A percentile compares a stretch with the other conserved stretches of the same genome.
Evolutionary conservation across 2,888 invertebrate genomes (phyloP).

Genomic region (Folsomia candida): DNA sequence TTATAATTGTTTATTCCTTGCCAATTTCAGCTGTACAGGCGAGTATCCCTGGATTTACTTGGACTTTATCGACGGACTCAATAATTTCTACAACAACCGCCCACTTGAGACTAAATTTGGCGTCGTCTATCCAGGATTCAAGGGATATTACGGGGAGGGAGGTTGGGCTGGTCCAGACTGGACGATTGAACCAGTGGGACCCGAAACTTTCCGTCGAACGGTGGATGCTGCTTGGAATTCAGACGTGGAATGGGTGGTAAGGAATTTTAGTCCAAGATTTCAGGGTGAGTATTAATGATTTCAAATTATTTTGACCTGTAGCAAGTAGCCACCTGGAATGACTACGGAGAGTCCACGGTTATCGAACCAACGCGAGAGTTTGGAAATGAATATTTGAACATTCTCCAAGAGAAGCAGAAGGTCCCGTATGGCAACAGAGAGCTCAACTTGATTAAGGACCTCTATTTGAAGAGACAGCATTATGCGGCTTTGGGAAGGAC

Average conservation of each 20-base stretch:
- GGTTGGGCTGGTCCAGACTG: constrained; percentile 31
- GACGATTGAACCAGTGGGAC: background rate
- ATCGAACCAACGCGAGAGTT: constrained; percentile 46
- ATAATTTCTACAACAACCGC: constrained; percentile 38
- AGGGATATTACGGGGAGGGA: constrained; percentile 35
- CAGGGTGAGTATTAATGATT: no score
- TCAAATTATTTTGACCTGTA: no score
- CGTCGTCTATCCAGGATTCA: constrained; percentile 43
- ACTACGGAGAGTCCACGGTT: constrained; percentile 44
- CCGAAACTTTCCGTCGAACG: constrained; percentile 36
- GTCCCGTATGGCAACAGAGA: constrained; percentile 31
- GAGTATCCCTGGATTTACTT: constrained; percentile 46
- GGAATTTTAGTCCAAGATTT: no score
- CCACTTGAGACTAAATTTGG: constrained; percentile 34
- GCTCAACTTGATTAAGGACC: constrained; percentile 31
- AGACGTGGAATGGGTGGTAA: constrained; percentile 32
- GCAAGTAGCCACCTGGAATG: constrained; percentile 46
- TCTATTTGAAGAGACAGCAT: constrained; percentile 30
- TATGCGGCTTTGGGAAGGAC: constrained; percentile 11
- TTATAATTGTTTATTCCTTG: no score
- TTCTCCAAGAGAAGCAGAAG: constrained; percentile 31
- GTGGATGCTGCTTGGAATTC: constrained; percentile 31
- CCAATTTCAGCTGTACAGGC: constrained; percentile 30
- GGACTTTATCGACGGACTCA: constrained; percentile 40
- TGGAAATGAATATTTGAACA: constrained; percentile 41